Conservation (phyloP, 2,888 invertebrate species). For the Caenorhabditis japonica region DNA sequence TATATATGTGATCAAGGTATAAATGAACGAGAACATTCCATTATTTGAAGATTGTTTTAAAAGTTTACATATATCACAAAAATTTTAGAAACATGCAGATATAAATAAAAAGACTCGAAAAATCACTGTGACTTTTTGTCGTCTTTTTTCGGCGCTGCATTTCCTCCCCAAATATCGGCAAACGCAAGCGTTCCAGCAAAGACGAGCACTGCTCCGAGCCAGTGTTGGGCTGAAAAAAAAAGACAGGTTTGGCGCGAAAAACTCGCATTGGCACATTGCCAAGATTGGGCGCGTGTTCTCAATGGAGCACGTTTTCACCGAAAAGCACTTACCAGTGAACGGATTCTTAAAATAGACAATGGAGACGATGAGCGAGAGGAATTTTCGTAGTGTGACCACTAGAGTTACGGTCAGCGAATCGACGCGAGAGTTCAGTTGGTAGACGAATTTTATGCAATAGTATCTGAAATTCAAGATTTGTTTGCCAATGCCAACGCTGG, state of each 20-base stretch:
- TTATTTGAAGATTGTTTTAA: too few relatives aligned
- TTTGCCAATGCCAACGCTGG: too few relatives aligned
- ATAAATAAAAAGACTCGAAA: neutral
- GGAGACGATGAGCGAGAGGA: constrained; percentile 93
- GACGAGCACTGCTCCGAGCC: constrained; percentile 81
- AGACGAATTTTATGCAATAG: constrained; percentile 94
- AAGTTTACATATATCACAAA: too few relatives aligned
- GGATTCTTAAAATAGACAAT: constrained; percentile 92
- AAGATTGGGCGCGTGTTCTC: too few relatives aligned
- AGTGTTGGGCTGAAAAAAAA: constrained; percentile 45
- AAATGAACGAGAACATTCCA: too few relatives aligned
- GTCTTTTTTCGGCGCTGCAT: constrained; percentile 35
- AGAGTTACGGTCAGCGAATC: constrained; percentile 88
- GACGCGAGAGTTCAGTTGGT: constrained; percentile 88
- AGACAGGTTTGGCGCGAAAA: neutral
- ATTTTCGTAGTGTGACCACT: constrained; percentile 94
- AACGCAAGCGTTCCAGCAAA: constrained; percentile 94
- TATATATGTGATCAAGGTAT: too few relatives aligned
- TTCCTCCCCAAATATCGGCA: constrained; percentile 81
- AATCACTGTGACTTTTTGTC: constrained; percentile 44
- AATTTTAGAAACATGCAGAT: too few relatives aligned
- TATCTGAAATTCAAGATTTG: constrained; percentile 80
- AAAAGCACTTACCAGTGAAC: constrained; percentile 85
- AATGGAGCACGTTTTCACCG: too few relatives aligned
- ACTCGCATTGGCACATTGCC: too few relatives aligned